A percentile compares a stretch with the other conserved stretches of the same genome.
phyloP scores from a whole-genome alignment of 1,140 invertebrate genomes.

The Ganaspis sp. region DNA sequence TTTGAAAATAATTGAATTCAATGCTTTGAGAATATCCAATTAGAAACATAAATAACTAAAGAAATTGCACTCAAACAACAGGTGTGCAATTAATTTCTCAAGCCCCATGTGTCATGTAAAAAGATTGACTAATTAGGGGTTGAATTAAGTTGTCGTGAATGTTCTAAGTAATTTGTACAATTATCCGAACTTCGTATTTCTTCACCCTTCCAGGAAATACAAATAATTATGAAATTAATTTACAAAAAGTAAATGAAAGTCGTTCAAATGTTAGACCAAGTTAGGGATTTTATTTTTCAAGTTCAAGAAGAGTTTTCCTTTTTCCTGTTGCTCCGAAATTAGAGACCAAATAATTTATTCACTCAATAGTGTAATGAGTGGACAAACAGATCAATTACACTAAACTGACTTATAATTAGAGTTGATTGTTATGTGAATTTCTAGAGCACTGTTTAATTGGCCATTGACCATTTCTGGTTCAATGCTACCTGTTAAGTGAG shows the following conservation, averaged over 20 bases:
- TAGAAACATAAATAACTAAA: not conserved
- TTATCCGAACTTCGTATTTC: no score
- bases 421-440: not conserved
- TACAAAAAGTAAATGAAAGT: no score
- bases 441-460: not conserved
- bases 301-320: not conserved
- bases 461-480: not conserved
- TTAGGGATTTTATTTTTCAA: not conserved
- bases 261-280: not conserved
- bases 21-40: no score
- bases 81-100: not conserved
- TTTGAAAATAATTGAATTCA: no score
- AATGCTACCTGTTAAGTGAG: constrained; percentile 13
- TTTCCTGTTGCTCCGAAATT: not conserved
- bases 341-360: not conserved
- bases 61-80: no score
- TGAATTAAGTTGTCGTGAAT: not conserved
- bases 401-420: constrained; percentile 23
- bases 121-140: not conserved
- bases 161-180: not conserved
- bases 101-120: not conserved
- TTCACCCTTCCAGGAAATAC: not conserved
- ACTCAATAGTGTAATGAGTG: not conserved
- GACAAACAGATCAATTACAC: constrained; percentile 31
- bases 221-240: not conserved